Conservation (phyloP, 2,797 vertebrate genomes). For the Sebastes iracundus region DNA sequence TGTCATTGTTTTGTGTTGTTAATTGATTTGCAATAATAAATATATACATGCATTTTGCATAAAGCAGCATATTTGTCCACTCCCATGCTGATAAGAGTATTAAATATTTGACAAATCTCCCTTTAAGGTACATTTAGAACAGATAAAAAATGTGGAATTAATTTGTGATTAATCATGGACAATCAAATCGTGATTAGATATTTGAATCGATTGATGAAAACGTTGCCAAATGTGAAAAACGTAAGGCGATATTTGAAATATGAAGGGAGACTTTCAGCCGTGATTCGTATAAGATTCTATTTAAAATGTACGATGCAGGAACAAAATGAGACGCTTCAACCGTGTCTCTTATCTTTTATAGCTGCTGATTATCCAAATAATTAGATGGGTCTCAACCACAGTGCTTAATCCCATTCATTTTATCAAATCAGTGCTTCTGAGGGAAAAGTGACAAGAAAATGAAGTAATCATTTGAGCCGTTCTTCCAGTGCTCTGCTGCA, state of each 20-base stretch:
- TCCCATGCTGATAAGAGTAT: too few species aligned
- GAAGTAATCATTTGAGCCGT: conserved; percentile 61
- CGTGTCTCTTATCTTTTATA: conserved; percentile 43
- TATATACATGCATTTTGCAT: too few species aligned
- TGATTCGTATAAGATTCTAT: conserved; percentile 15
- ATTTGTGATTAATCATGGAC: too few species aligned
- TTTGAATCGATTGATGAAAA: neutral
- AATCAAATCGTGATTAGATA: neutral
- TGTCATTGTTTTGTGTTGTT: too few species aligned
- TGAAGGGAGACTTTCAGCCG: conserved; percentile 7
- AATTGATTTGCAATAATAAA: too few species aligned
- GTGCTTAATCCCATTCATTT: conserved; percentile 60
- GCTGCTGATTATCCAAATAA: conserved; percentile 69
- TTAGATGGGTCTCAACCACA: conserved; percentile 56
- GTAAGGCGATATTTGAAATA: neutral
- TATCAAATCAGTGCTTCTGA: conserved; percentile 65
- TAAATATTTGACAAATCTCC: too few species aligned
- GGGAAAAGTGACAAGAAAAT: conserved; percentile 67
- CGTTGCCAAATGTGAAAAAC: neutral
- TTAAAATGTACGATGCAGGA: conserved; percentile 20
- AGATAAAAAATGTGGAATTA: too few species aligned
- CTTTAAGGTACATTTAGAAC: too few species aligned
- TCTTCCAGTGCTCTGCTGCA: conserved; percentile 50
- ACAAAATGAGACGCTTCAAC: conserved; percentile 40
- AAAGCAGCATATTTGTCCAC: too few species aligned